phyloP scores from a whole-genome alignment of 2,797 vertebrate genomes.

The Falco biarmicus region DNA sequence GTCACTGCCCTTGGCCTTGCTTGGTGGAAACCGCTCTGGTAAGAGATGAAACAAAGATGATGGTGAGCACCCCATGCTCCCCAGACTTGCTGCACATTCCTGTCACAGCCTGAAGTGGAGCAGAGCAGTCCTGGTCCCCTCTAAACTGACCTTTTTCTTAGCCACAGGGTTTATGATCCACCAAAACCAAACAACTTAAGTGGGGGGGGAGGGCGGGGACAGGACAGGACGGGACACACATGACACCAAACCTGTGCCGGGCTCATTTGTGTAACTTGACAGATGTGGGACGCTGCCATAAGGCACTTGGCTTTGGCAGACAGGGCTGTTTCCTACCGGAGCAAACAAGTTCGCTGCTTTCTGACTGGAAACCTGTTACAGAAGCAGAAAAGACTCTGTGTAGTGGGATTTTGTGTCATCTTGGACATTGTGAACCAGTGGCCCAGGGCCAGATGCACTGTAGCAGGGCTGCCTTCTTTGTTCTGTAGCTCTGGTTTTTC shows the following conservation, averaged over 20 bases:
- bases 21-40: neutral
- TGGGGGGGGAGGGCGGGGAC: too few relatives aligned
- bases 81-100: neutral
- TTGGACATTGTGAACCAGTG: neutral
- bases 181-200: neutral
- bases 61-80: fast-evolving
- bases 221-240: too few relatives aligned
- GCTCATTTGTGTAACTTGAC: neutral
- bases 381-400: neutral
- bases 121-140: neutral
- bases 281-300: neutral
- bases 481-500: neutral
- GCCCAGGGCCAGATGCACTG: neutral
- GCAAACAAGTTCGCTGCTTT: neutral
- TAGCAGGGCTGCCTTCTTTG: neutral
- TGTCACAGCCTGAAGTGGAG: neutral
- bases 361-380: neutral
- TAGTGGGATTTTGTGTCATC: neutral
- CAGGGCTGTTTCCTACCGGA: neutral
- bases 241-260: neutral
- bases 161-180: slow-evolving; percentile 26
- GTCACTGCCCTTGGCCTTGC: neutral
- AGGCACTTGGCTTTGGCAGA: neutral
- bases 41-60: neutral
- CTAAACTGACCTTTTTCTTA: neutral